phyloP scores from a whole-genome alignment of 2,888 invertebrate species.

The Tetheella fluctuosa region DNA sequence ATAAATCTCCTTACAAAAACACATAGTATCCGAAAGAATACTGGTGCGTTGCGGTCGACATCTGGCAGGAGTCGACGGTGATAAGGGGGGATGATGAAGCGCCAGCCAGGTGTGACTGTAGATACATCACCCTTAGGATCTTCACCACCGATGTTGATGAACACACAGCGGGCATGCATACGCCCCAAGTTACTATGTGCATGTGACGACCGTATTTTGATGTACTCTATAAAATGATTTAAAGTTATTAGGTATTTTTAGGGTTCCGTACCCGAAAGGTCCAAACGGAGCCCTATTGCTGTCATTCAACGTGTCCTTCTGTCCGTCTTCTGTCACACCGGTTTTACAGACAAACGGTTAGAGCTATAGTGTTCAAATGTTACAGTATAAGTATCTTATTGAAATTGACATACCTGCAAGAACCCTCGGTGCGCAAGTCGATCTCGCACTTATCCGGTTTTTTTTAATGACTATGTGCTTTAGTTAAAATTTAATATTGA shows the following conservation, averaged over 20 bases:
- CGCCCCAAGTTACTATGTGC: slow-evolving; percentile 43
- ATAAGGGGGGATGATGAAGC: slow-evolving; percentile 24
- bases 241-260: background rate
- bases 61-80: slow-evolving; percentile 35
- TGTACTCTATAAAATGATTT: background rate
- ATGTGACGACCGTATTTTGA: slow-evolving; percentile 28
- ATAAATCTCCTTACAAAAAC: slow-evolving; percentile 37
- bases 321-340: too few relatives aligned
- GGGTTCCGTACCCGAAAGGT: too few relatives aligned
- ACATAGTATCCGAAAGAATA: slow-evolving; percentile 28
- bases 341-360: too few relatives aligned
- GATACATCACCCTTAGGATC: slow-evolving; percentile 37
- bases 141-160: slow-evolving; percentile 36
- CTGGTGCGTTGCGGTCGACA: slow-evolving; percentile 21
- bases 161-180: slow-evolving; percentile 49
- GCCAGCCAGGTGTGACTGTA: slow-evolving; percentile 33
- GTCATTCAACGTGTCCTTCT: too few relatives aligned
- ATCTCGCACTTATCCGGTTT: too few relatives aligned
- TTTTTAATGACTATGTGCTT: too few relatives aligned
- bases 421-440: too few relatives aligned
- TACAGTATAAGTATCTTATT: too few relatives aligned
- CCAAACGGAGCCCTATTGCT: too few relatives aligned
- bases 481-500: too few relatives aligned
- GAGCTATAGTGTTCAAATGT: too few relatives aligned
- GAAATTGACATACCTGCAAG: too few relatives aligned